Base-by-base conservation (phyloP, 2,113 vertebrate genomes). In the Gobiocypris rarus region DNA sequence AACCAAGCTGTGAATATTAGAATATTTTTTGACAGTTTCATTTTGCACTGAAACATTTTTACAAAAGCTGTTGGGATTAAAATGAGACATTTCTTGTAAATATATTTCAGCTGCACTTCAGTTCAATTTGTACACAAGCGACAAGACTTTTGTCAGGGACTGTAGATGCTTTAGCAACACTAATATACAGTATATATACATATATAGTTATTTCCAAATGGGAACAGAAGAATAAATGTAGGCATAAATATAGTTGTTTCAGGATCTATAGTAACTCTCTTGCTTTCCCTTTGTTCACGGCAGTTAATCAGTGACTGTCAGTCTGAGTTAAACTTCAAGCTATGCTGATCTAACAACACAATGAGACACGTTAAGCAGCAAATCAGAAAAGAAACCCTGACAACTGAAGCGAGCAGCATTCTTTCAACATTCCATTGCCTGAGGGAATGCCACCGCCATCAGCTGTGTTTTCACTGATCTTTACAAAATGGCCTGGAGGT, bases 361-460 rank as follows among this genome's bases (percentile, higher is more conserved):
- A 26, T 5, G 9, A 70, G 19, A 56, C 74, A 56, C 6, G 38
- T 71, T 28, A 24, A 58, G 43, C 45, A 83, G 43, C 15, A 22
- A 63, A 75, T 75, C 6, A 56, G 9, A 7, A 34, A n/a, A 43
- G 19, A 19, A 52, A 76, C 24, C 11, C 3, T 26, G 22, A 54
- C 11, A 50, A 58, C 15, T 24, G 22, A 84, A 45, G 28, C 48
- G 8, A 59, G 59, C 52, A 6, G n/a, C 61, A 69, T 84, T 84
- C 61, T 38, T 84, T 41, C 26, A 17, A 24, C 38, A 43, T 67
- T 56, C 43, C 11, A 43, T 17, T 5, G 10, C 28, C 19, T 7
- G 31, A 67, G 74, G 74, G 58, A 77, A 43, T 31, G 31, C 19
- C 45, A 58, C 3, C 2, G 82, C 41, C 70, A 63, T 83, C 10